A percentile compares a stretch with the other conserved stretches of the same genome.
These are phyloP conservation scores for Chloropsis cyanopogon DNA, from an alignment of 2,113 vertebrate species.

Conservation along the genomic window DNA sequence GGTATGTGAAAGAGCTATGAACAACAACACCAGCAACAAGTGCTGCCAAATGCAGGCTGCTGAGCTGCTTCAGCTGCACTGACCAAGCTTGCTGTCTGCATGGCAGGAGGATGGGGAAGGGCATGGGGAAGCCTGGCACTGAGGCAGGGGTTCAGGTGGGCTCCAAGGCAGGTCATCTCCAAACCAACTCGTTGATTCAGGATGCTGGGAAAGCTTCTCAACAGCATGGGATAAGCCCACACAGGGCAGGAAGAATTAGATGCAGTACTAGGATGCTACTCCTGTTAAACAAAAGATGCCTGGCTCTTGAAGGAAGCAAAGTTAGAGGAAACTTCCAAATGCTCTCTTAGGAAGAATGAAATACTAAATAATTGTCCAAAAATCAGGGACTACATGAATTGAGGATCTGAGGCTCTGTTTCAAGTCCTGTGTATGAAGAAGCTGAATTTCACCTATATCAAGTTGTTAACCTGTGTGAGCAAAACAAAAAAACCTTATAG, in stretches of 20 bases:
- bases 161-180: background rate
- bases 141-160: background rate
- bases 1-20: background rate
- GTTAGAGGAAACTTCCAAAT: background rate
- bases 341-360: background rate
- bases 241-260: background rate
- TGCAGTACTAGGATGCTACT: background rate
- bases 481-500: background rate
- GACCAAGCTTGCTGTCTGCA: background rate
- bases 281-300: background rate
- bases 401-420: background rate
- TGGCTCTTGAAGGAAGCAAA: background rate
- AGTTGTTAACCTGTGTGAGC: background rate
- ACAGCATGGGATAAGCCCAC: accelerated
- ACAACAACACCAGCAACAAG: background rate
- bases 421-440: background rate
- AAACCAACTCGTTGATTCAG: accelerated
- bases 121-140: background rate
- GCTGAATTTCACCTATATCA: background rate
- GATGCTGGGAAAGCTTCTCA: background rate
- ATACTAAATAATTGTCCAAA: background rate
- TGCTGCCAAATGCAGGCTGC: background rate
- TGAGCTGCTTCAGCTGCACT: background rate
- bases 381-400: background rate
- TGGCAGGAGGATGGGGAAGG: background rate